A percentile compares a stretch with the other conserved stretches of the same genome.
Evolutionary conservation across 2,888 invertebrate species (phyloP).

Genomic region (Diaperis boleti): DNA sequence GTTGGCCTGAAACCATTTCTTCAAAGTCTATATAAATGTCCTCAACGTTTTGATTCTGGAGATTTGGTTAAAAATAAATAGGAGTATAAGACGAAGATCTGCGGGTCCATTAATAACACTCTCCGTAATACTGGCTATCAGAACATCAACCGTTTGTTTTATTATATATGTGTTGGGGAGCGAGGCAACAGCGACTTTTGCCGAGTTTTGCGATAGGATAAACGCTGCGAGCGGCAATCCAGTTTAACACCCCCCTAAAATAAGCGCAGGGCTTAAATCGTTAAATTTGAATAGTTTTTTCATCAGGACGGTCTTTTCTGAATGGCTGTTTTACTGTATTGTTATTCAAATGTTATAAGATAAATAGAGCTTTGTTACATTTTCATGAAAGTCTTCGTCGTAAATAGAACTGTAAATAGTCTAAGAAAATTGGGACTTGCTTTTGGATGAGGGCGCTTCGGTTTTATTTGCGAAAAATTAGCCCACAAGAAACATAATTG

Average conservation of each 20-base stretch:
- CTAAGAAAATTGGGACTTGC: slow-evolving; percentile 42
- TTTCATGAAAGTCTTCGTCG: slow-evolving; percentile 43
- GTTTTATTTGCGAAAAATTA: slow-evolving; percentile 32
- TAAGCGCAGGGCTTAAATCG: slow-evolving; percentile 52
- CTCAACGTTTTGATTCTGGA: too few species aligned
- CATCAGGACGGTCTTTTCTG: slow-evolving; percentile 39
- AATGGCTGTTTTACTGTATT: slow-evolving; percentile 47
- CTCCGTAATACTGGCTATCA: slow-evolving; percentile 56
- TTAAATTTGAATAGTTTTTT: slow-evolving; percentile 57
- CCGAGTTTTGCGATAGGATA: slow-evolving; percentile 47
- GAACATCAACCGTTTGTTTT: slow-evolving; percentile 52
- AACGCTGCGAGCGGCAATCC: slow-evolving; percentile 52
- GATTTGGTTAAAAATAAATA: too few species aligned
- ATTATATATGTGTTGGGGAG: slow-evolving; percentile 38
- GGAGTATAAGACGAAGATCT: slow-evolving; percentile 57
- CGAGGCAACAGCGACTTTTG: slow-evolving; percentile 33
- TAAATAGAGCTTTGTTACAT: slow-evolving; percentile 44
- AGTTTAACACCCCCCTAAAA: slow-evolving; percentile 54
- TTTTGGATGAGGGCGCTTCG: slow-evolving; percentile 14
- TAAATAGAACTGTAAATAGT: slow-evolving; percentile 46
- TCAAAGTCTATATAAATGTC: too few species aligned
- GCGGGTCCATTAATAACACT: slow-evolving; percentile 59
- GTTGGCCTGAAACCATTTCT: too few species aligned
- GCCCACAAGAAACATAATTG: slow-evolving; percentile 29
- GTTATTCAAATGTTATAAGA: slow-evolving; percentile 48